Evolutionary conservation across 2,113 vertebrate genomes (phyloP), one percentile per base, ranked within the genome.

Genomic region (Oenanthe melanoleuca): DNA sequence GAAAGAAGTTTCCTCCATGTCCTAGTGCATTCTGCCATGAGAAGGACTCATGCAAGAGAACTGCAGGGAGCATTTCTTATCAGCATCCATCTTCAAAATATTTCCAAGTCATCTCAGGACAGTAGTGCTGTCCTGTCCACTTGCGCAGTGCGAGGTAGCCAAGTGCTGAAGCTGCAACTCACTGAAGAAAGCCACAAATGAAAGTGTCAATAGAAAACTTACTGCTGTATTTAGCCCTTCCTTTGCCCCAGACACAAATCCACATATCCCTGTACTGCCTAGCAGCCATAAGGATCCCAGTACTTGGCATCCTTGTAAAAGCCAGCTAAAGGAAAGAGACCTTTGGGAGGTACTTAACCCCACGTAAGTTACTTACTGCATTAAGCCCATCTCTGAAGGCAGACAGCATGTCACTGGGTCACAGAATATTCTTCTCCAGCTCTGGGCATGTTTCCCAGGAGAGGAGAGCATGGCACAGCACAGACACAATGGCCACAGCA

Each of bases 151-250:
- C 0, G 0, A 90, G 67, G 56, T 21, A 55, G 92, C 94, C 95
- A 97, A 93, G 45, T 93, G 93, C 96, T 95, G 92, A 95, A 93
- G 67, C 82, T 93, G 95, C 94, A 94, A 37, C 47, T 93, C 66
- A 11, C 22, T 0, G 0, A 71, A 60, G 5, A 59, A 34, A 79
- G 50, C 57, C 78, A 69, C 59, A 87, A 87, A 61, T 49, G 19
- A 34, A 80, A 88, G 81, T 57, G 42, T 77, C 71, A 80, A 42
- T 80, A 57, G 47, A 86, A 64, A 88, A 77, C 34, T 56, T 6
- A 21, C n/a, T 45, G 82, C 88, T 92, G 47, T 38, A 12, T 80
- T 80, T 59, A 86, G 34, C 59, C 18, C 55, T 81, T 71, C 38
- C 60, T 90, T 44, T 1, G 0, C 18, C 22, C 25, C 9, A 5